Evolutionary conservation across 1,140 invertebrate genomes (phyloP).

Genomic region (Polyergus mexicanus): DNA sequence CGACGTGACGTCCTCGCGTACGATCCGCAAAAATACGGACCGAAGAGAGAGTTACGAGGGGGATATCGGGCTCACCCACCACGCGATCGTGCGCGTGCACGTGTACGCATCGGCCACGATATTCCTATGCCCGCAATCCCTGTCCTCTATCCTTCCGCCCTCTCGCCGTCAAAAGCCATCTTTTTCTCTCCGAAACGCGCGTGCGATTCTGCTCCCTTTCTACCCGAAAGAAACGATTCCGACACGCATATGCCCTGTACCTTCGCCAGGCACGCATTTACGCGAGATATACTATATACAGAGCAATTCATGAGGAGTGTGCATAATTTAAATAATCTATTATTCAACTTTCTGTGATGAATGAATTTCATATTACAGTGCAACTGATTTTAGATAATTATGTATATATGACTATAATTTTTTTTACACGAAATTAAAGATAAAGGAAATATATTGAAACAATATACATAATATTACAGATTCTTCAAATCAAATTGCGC

Average conservation of each 20-base stretch:
- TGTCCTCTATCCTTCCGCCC: background rate
- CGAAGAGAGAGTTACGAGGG: constrained; percentile 66
- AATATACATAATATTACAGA: too few relatives aligned
- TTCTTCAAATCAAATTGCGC: too few relatives aligned
- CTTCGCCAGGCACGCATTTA: background rate
- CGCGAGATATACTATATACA: background rate
- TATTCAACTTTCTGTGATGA: background rate
- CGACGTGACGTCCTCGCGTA: constrained; percentile 57
- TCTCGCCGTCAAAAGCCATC: constrained; percentile 14
- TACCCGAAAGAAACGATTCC: constrained; percentile 14
- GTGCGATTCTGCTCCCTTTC: background rate
- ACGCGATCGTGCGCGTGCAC: constrained; percentile 53
- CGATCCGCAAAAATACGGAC: constrained; percentile 55
- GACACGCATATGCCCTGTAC: background rate
- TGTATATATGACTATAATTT: too few relatives aligned
- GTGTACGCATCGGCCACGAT: constrained; percentile 44
- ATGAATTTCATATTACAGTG: background rate
- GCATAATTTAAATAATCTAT: too few relatives aligned
- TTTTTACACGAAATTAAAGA: too few relatives aligned
- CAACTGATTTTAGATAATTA: background rate
- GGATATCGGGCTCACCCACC: constrained; percentile 47
- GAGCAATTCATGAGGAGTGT: constrained; percentile 18
- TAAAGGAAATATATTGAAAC: too few relatives aligned
- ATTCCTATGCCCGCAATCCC: background rate
- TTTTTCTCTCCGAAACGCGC: constrained; percentile 28